These are phyloP conservation scores for Melanotaenia duboulayi DNA, from an alignment of 2,113 vertebrate species.

Conservation along the genomic window DNA sequence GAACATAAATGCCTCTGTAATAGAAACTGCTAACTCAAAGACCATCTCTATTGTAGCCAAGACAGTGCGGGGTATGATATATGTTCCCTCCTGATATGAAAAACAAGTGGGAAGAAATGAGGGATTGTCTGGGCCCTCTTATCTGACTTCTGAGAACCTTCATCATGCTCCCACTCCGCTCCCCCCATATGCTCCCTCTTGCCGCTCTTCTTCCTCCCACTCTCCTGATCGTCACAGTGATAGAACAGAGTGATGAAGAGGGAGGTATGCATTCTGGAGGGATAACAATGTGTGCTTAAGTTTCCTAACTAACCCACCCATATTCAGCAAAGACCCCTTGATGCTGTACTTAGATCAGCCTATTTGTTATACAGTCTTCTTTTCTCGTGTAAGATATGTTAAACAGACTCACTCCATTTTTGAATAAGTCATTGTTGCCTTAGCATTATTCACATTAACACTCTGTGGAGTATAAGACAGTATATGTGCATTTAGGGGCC, in stretches of 20 bases:
- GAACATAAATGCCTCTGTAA: slow-evolving; percentile 41
- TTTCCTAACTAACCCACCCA: background rate
- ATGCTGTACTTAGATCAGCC: slow-evolving; percentile 65
- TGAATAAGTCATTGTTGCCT: background rate
- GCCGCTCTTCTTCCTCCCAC: slow-evolving; percentile 38
- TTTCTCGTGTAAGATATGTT: background rate
- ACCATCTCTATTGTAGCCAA: slow-evolving; percentile 53
- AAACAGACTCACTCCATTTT: too few relatives aligned
- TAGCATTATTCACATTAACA: background rate
- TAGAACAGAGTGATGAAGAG: slow-evolving; percentile 43
- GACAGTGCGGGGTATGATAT: slow-evolving; percentile 56
- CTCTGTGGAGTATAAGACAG: too few relatives aligned
- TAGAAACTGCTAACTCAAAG: slow-evolving; percentile 66
- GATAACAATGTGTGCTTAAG: slow-evolving; percentile 43
- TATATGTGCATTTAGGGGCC: too few relatives aligned
- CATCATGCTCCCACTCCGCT: slow-evolving; percentile 31
- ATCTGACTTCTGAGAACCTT: slow-evolving; percentile 68
- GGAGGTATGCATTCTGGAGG: slow-evolving; percentile 41
- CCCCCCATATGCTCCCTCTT: slow-evolving; percentile 13
- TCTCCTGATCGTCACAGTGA: slow-evolving; percentile 48
- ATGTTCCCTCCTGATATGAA: slow-evolving; percentile 65
- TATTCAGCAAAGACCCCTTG: slow-evolving; percentile 45
- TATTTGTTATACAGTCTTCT: slow-evolving; percentile 59
- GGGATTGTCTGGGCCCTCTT: slow-evolving; percentile 65
- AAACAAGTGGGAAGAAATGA: slow-evolving; percentile 64